Percentiles rank a stretch among this genome's conserved stretches.
These are phyloP conservation scores for Cepaea nemoralis DNA, from an alignment of 1,140 invertebrate species.

Conservation along the genomic window DNA sequence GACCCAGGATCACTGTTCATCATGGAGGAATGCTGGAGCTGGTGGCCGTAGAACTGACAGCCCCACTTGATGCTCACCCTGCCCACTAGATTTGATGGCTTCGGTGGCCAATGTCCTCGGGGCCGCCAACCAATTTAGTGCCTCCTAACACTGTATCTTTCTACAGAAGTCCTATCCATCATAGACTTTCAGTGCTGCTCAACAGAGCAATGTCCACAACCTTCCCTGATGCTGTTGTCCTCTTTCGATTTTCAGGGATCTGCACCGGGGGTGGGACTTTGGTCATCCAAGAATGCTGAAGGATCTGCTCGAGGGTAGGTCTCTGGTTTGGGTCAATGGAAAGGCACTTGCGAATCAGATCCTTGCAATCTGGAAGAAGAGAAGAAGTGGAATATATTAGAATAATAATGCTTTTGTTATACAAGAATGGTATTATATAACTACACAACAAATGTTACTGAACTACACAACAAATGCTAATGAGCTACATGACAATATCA, in stretches of 20 bases:
- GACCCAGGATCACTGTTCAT: background rate
- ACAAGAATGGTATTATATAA: too few species aligned
- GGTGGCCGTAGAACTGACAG: too few species aligned
- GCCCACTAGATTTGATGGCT: background rate
- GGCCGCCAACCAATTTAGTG: conserved; percentile 27
- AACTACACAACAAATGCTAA: too few species aligned
- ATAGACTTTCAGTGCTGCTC: conserved; percentile 63
- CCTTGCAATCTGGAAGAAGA: conserved; percentile 74
- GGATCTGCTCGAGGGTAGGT: conserved; percentile 76
- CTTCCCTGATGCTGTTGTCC: conserved; percentile 48
- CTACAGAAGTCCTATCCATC: conserved; percentile 40
- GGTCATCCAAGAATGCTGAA: conserved; percentile 76
- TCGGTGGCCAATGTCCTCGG: background rate
- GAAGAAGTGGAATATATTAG: conserved; percentile 30
- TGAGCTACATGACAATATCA: too few species aligned
- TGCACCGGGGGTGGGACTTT: conserved; percentile 47
- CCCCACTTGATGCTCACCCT: too few species aligned
- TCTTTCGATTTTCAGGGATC: conserved; percentile 41
- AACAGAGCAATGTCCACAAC: conserved; percentile 54
- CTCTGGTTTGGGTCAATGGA: conserved; percentile 74
- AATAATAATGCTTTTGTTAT: too few species aligned
- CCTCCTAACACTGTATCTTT: conserved; percentile 4
- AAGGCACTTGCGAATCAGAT: conserved; percentile 77
- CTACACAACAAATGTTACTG: too few species aligned
- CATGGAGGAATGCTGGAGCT: too few species aligned